These are phyloP conservation scores for Hepsetus odoe DNA, from an alignment of 2,113 vertebrate genomes.

Conservation along the genomic window DNA sequence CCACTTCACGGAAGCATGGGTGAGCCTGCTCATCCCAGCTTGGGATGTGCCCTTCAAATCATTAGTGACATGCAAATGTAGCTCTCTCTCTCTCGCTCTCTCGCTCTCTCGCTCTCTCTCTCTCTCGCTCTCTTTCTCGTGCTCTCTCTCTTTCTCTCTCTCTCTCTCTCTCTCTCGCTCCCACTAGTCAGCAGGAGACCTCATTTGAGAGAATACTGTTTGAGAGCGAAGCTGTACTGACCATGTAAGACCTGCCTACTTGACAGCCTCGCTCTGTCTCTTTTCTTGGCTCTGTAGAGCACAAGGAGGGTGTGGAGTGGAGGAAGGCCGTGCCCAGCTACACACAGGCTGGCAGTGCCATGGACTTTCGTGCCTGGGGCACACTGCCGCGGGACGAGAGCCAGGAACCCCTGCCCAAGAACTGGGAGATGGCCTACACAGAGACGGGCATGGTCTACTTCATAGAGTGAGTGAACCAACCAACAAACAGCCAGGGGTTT, in stretches of 20 bases:
- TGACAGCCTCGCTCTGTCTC: constrained; percentile 59
- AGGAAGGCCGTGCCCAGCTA: constrained; percentile 94
- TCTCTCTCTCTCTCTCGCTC: constrained; percentile 34
- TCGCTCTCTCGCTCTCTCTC: constrained; percentile 49
- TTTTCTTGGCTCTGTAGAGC: constrained; percentile 74
- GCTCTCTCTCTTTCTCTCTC: constrained; percentile 56
- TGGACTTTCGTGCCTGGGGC: constrained; percentile 86
- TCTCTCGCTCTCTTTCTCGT: background rate
- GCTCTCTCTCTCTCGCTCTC: constrained; percentile 59
- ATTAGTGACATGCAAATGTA: constrained; percentile 76
- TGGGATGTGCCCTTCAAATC: constrained; percentile 66
- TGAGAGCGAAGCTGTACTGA: constrained; percentile 63
- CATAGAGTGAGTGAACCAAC: constrained; percentile 88
- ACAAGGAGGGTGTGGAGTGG: constrained; percentile 89
- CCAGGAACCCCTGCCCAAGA: constrained; percentile 90
- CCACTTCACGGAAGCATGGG: constrained; percentile 52
- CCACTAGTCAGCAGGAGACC: constrained; percentile 29
- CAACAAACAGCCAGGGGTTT: background rate
- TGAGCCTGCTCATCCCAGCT: constrained; percentile 58
- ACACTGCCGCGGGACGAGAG: constrained; percentile 86
- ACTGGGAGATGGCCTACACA: constrained; percentile 99
- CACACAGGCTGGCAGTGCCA: constrained; percentile 86
- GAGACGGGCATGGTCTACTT: constrained; percentile 98
- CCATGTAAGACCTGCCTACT: constrained; percentile 52
- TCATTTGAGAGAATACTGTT: constrained; percentile 2